These are phyloP conservation scores for Orthonychiurus folsomi DNA, from an alignment of 2,888 invertebrate genomes.

Conservation along the genomic window DNA sequence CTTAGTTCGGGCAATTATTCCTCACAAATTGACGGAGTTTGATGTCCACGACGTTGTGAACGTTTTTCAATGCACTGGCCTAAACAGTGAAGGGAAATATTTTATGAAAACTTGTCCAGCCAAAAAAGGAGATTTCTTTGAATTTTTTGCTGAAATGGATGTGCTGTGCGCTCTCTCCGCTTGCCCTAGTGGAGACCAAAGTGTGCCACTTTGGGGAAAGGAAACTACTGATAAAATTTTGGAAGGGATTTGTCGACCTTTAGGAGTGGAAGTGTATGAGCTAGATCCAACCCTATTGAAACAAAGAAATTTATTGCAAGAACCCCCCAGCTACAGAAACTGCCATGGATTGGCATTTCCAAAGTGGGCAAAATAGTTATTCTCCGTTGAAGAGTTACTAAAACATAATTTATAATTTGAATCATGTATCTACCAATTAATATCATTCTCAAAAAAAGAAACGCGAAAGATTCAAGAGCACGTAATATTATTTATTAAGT, in stretches of 20 bases:
- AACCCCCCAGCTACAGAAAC: slow-evolving; percentile 19
- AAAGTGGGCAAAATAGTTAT: slow-evolving; percentile 19
- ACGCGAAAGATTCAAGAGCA: no score
- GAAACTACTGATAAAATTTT: slow-evolving; percentile 25
- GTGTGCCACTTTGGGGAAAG: slow-evolving; percentile 34
- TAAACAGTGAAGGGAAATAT: slow-evolving; percentile 47
- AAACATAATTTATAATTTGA: no score
- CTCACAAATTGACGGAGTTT: slow-evolving; percentile 45
- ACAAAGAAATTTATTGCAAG: slow-evolving; percentile 12
- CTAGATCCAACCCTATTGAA: slow-evolving; percentile 8
- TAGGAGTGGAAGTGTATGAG: slow-evolving; percentile 33
- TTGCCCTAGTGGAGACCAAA: slow-evolving; percentile 45
- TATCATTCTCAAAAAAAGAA: no score
- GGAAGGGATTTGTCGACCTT: slow-evolving; percentile 27
- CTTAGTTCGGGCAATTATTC: slow-evolving; percentile 45
- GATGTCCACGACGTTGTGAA: slow-evolving; percentile 51
- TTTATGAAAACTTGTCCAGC: slow-evolving; percentile 50
- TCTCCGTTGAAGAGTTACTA: no score
- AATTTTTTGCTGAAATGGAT: slow-evolving; percentile 50
- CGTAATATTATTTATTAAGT: no score
- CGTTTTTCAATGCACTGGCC: slow-evolving; percentile 48
- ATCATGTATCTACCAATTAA: no score
- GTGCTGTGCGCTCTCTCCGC: slow-evolving; percentile 47
- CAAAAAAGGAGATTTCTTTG: slow-evolving; percentile 47
- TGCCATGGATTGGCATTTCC: slow-evolving; percentile 30